phyloP scores from a whole-genome alignment of 2,797 vertebrate genomes.

The Sarcophilus harrisii region DNA sequence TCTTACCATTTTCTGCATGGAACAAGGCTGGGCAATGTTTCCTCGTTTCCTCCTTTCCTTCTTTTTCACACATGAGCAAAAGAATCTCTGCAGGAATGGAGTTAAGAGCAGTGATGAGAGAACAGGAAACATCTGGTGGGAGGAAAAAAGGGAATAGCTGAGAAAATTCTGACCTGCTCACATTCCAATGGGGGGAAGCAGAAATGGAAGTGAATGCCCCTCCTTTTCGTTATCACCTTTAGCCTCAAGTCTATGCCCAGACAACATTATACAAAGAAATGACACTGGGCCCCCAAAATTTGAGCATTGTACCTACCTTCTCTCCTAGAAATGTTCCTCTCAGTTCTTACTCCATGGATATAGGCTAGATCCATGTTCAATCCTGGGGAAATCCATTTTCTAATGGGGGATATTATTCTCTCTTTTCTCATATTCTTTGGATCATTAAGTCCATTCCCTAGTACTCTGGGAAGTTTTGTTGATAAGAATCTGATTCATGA shows the following conservation, averaged over 20 bases:
- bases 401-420: background rate
- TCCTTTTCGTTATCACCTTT: background rate
- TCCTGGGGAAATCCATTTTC: background rate
- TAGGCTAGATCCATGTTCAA: background rate
- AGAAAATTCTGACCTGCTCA: background rate
- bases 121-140: background rate
- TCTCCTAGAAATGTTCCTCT: background rate
- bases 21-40: background rate
- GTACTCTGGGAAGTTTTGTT: background rate
- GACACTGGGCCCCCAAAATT: background rate
- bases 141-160: background rate
- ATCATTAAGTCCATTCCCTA: background rate
- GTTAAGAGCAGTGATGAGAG: background rate
- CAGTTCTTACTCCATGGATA: background rate
- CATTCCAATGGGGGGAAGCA: background rate
- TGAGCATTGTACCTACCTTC: background rate
- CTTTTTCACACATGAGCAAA: background rate
- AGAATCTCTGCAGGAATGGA: background rate
- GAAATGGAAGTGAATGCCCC: background rate
- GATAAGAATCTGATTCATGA: background rate
- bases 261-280: background rate
- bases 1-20: background rate
- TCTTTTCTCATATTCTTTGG: background rate
- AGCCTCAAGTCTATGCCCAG: background rate
- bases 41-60: background rate